Conservation (phyloP, 2,797 vertebrate genomes). For the Chelon auratus region DNA sequence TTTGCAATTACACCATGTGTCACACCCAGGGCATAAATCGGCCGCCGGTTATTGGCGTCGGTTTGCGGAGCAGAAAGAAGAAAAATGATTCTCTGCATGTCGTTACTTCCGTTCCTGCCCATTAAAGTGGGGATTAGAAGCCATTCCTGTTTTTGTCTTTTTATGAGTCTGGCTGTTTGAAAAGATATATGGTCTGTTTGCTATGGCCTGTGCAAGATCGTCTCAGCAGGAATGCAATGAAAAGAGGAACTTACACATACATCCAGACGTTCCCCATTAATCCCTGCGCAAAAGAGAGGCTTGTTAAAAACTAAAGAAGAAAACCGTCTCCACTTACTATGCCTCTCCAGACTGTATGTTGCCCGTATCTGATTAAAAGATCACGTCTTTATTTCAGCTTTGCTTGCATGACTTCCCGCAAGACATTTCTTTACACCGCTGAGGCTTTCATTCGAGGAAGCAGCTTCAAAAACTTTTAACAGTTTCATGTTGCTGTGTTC, state of each 20-base stretch:
- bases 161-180: conserved; percentile 56
- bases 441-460: conserved; percentile 54
- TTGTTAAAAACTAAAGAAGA: conserved; percentile 69
- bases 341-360: conserved; percentile 30
- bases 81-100: conserved; percentile 46
- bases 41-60: conserved; percentile 63
- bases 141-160: conserved; percentile 40
- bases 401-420: conserved; percentile 30
- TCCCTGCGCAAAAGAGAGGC: conserved; percentile 49
- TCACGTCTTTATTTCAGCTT: conserved; percentile 36
- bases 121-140: conserved; percentile 69
- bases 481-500: conserved; percentile 41
- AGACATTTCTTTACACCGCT: conserved; percentile 38
- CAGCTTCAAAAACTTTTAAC: conserved; percentile 29
- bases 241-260: conserved; percentile 47
- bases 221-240: conserved; percentile 60
- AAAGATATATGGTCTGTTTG: conserved; percentile 48
- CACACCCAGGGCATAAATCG: conserved; percentile 38
- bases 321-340: conserved; percentile 51
- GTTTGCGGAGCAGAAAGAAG: conserved; percentile 38
- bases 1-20: conserved; percentile 43
- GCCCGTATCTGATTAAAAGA: conserved; percentile 56
- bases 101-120: conserved; percentile 60
- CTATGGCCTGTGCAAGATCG: conserved; percentile 28
- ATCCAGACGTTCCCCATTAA: conserved; percentile 60